Base-by-base conservation (phyloP, 1,140 invertebrate genomes). In the Fopius arisanus region DNA sequence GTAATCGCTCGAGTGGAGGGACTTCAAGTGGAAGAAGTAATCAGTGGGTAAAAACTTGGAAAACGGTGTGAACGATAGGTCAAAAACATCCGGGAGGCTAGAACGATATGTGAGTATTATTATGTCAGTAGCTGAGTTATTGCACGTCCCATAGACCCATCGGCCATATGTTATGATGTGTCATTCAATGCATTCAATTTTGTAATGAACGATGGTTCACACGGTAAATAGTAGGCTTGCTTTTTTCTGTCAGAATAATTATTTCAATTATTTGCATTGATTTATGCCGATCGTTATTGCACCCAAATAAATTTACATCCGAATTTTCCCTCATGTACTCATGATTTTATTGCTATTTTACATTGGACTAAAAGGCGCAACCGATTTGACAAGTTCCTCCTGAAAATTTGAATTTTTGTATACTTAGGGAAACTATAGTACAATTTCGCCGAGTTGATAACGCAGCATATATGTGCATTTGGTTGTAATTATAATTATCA, bases 81-180 rank as follows among this genome's bases (percentile, higher is more conserved):
- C 4, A n/a, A 65, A 65, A 65, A 31, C 66, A 51, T 68, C 37
- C 66, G 66, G 65, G 29, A 37, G 16, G 37, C 31, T 29, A 33
- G 54, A 63, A 26, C 33, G 29, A 74, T 28, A 73, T 67, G 72
- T 73, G 66, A 73, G 72, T 73, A 72, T 72, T 67, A 16, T 37
- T 73, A 62, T 59, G 41, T 67, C 23, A 66, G 59, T 43, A 28
- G 28, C 16, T 48, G 26, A 43, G 66, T 21, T 16, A 67, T 66
- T 66, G 29, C 31, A n/a, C 26, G 26, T 62, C 14, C 26, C 10
- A 62, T 62, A 21, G 26, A 26, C 14, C 9, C 5, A 12, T 16
- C 12, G 12, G 29, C 41, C 67, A 69, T 69, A 69, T 69, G 67
- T 23, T 69, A 48, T n/a, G 43, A 29, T 48, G 23, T 59, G 54